Evolutionary conservation across 2,888 invertebrate genomes (phyloP).

Genomic region (Trichogramma evanescens): DNA sequence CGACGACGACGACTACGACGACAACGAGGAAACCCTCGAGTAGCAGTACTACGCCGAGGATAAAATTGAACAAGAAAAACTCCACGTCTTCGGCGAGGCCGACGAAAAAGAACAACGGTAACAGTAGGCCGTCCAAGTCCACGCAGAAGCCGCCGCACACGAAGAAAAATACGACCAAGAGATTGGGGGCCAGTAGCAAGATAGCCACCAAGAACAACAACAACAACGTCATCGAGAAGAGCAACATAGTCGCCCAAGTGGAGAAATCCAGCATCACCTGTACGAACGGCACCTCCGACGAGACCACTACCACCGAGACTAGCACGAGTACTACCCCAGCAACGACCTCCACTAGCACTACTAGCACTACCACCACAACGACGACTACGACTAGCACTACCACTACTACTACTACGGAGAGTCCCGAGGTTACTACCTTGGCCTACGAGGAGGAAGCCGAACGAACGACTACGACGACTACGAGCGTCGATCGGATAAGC

Average conservation of each 20-base stretch:
- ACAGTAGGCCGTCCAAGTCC: too few relatives aligned
- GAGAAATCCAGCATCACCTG: too few relatives aligned
- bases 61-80: conserved; percentile 6
- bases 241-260: too few relatives aligned
- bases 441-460: background rate
- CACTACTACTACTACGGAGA: conserved; percentile 13
- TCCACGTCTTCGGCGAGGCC: background rate
- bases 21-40: conserved; percentile 20
- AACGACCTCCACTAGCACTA: too few relatives aligned
- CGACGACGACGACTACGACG: conserved; percentile 25
- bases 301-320: too few relatives aligned
- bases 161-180: too few relatives aligned
- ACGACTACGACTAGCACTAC: conserved; percentile 19
- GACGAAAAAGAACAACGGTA: background rate
- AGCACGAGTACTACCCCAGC: too few relatives aligned
- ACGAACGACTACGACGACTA: background rate
- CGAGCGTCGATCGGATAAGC: background rate
- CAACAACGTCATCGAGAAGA: too few relatives aligned
- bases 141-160: too few relatives aligned
- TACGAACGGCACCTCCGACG: too few relatives aligned
- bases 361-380: conserved; percentile 17
- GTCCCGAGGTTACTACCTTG: background rate
- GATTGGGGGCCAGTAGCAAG: too few relatives aligned
- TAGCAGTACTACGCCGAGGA: conserved; percentile 3
- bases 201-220: too few relatives aligned